Evolutionary conservation across 2,888 invertebrate species (phyloP).

Genomic region (Scaptomyza polygonia): DNA sequence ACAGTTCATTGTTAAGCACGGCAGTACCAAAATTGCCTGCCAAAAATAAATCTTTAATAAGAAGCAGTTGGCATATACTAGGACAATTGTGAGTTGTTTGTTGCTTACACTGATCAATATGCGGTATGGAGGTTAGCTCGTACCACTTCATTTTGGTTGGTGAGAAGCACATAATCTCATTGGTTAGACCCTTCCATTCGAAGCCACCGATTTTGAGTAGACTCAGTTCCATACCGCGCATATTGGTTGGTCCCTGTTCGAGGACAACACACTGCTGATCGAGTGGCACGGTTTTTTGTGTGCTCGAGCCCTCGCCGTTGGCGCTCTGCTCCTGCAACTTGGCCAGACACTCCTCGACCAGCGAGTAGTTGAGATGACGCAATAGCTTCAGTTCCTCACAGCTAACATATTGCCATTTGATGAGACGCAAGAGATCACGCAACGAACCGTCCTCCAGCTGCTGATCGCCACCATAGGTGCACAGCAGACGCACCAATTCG

Average conservation of each 20-base stretch:
- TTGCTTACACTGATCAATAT: slow-evolving; percentile 88
- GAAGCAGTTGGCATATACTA: too few relatives aligned
- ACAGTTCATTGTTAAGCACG: slow-evolving; percentile 88
- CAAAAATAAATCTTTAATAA: neutral
- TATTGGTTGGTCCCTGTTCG: slow-evolving; percentile 83
- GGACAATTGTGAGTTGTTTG: too few relatives aligned
- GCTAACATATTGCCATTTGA: slow-evolving; percentile 58
- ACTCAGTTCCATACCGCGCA: slow-evolving; percentile 88
- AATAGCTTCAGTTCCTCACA: slow-evolving; percentile 44
- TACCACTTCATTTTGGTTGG: slow-evolving; percentile 87
- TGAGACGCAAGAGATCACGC: slow-evolving; percentile 48
- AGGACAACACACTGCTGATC: slow-evolving; percentile 18
- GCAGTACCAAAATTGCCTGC: slow-evolving; percentile 88
- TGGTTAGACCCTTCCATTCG: slow-evolving; percentile 88
- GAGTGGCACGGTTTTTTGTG: neutral
- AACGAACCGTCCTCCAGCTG: slow-evolving; percentile 45
- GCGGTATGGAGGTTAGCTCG: slow-evolving; percentile 88
- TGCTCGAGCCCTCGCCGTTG: neutral
- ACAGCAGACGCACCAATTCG: slow-evolving; percentile 60
- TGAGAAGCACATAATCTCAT: slow-evolving; percentile 88
- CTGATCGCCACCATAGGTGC: slow-evolving; percentile 52
- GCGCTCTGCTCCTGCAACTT: slow-evolving; percentile 18
- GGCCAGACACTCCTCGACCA: slow-evolving; percentile 50
- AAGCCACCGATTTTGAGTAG: slow-evolving; percentile 90
- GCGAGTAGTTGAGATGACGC: slow-evolving; percentile 45